Evolutionary conservation across 2,797 vertebrate species (phyloP).

Genomic region (Miichthys miiuy): DNA sequence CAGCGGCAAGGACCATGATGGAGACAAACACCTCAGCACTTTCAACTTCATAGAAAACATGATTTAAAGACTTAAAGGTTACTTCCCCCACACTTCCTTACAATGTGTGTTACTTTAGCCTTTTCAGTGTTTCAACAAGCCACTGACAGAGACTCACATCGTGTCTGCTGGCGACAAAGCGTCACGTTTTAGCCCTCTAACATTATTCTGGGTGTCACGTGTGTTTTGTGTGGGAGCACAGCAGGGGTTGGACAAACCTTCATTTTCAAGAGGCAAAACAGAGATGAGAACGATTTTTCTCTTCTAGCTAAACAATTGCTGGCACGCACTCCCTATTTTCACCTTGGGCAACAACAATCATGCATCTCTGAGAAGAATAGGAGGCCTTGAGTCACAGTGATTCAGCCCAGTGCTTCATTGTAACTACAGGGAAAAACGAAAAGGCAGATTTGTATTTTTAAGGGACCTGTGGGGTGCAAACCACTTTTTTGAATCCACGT

Average conservation of each 20-base stretch:
- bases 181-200: conserved; percentile 29
- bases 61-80: conserved; percentile 6
- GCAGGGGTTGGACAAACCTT: conserved; percentile 51
- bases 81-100: background rate
- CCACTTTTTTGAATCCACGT: background rate
- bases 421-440: conserved; percentile 22
- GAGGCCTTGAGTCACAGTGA: conserved; percentile 32
- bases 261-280: conserved; percentile 50
- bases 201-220: conserved; percentile 50
- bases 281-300: conserved; percentile 59
- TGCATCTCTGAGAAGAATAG: conserved; percentile 39
- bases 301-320: conserved; percentile 43
- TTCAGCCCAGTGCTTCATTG: conserved; percentile 24
- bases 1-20: background rate
- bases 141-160: conserved; percentile 24
- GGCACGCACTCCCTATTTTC: conserved; percentile 46
- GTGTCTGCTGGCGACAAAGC: conserved; percentile 18
- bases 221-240: conserved; percentile 53
- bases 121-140: conserved; percentile 25
- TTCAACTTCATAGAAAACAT: conserved; percentile 22
- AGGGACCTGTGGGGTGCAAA: conserved; percentile 21
- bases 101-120: conserved; percentile 11
- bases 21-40: conserved; percentile 1
- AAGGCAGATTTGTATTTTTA: conserved; percentile 25
- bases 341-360: conserved; percentile 57